Evolutionary conservation across 2,797 vertebrate species (phyloP), one percentile per base, ranked within the genome.

Genomic region (Bryconaethiops microstoma): DNA sequence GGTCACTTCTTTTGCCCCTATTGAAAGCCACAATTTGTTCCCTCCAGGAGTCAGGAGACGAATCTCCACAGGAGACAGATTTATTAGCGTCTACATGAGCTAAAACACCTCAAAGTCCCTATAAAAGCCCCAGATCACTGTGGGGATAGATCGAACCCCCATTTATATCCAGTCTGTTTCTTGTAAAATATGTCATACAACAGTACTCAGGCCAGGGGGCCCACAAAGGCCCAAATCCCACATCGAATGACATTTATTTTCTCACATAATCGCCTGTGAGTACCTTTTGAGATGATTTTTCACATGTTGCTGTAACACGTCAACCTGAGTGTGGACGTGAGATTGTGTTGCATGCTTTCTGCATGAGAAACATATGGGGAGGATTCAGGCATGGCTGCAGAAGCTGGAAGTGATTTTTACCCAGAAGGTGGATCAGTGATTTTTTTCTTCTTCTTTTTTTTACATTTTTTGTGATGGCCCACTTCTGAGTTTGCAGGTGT

Each of bases 51-150:
- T 93, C 93, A 90, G 88, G 91, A 95, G 93, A 95, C 93, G 88
- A 94, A 96, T 96, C 95, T 95, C 91, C 91, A 92, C 89, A 90
- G 91, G 91, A 95, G 96, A 97, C 95, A 96, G 96, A 97, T 97
- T 97, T 97, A 97, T 95, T 89, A 93, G 91, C 91, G 90, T 94
- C 94, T 93, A 92, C 91, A 88, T 88, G 89, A 92, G 92, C 92
- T 94, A 93, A 95, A 96, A 95, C 88, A 89, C 88, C 91, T 93
- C 88, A 89, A 92, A 92, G 94, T 87, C 90, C 91, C 90, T 90
- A 91, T 93, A 93, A 95, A 93, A 89, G 93, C 90, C 92, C 88
- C 89, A 93, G 93, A 95, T 92, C 90, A 91, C 85, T 87, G 80
- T 65, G 55, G 84, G 90, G 92, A 87, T 89, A 94, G 91, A 92